A percentile compares a stretch with the other conserved stretches of the same genome.
Conservation (phyloP, 1,140 invertebrate genomes). For the Cydia pomonella region DNA sequence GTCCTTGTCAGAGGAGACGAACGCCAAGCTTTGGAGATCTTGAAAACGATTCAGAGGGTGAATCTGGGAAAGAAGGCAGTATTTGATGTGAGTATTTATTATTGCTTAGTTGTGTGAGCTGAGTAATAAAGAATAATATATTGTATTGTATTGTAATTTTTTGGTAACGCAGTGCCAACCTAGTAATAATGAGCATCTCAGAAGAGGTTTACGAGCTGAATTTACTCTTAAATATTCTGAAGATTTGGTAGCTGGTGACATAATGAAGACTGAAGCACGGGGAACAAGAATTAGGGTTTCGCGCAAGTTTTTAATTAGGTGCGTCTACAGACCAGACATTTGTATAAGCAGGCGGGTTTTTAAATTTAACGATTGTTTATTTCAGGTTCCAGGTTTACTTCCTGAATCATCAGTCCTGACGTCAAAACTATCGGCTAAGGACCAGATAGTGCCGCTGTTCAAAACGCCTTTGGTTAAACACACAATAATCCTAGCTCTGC, state of each 20-base stretch:
- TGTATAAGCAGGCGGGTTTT: neutral
- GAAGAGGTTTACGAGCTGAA: too few relatives aligned
- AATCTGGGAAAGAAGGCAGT: slow-evolving; percentile 64
- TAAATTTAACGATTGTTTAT: neutral
- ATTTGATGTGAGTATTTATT: neutral
- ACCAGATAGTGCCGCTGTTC: slow-evolving; percentile 27
- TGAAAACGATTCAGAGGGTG: slow-evolving; percentile 69
- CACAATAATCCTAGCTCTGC: neutral
- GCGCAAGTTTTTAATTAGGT: neutral
- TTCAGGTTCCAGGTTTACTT: neutral
- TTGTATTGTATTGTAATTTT: neutral
- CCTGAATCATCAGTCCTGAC: neutral
- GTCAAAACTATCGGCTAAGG: neutral
- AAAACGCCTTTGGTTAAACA: slow-evolving; percentile 4
- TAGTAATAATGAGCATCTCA: too few relatives aligned
- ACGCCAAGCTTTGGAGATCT: slow-evolving; percentile 73
- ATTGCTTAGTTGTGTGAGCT: neutral
- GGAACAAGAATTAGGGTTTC: neutral
- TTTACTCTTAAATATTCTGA: too few relatives aligned
- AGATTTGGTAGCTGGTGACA: too few relatives aligned
- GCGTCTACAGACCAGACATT: neutral
- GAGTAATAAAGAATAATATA: neutral
- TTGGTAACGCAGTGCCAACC: too few relatives aligned
- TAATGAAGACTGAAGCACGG: too few relatives aligned
- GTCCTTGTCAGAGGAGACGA: slow-evolving; percentile 76